Percentiles rank a stretch among this genome's conserved stretches.
Conservation (phyloP, 2,888 invertebrate genomes). For the Argyra leucocephala region DNA sequence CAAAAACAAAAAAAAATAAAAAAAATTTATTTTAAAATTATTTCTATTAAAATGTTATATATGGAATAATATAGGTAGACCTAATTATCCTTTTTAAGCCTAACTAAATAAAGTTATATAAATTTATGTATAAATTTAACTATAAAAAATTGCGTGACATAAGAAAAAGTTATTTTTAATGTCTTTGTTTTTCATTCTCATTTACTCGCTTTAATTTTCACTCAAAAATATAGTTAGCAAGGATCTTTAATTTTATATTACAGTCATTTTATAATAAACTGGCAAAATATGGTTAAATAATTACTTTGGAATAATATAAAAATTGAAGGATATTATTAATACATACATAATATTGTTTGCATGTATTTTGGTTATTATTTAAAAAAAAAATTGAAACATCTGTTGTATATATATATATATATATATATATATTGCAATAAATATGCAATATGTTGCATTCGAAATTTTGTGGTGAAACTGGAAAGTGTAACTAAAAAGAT, state of each 20-base stretch:
- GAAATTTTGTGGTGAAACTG: background rate
- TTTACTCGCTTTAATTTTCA: no score
- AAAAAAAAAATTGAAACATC: background rate
- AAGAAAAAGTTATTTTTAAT: no score
- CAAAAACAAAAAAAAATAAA: no score
- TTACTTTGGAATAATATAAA: background rate
- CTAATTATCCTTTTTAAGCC: no score
- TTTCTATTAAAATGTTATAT: no score
- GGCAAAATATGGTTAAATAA: background rate
- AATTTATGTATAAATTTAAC: no score
- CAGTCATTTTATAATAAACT: conserved; percentile 11
- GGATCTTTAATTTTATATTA: background rate
- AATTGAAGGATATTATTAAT: background rate
- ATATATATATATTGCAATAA: background rate
- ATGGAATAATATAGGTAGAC: no score
- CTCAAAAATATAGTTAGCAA: no score
- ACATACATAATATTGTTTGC: background rate
- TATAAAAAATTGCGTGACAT: no score
- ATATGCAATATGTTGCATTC: background rate
- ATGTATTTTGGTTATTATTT: background rate
- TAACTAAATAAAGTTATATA: no score
- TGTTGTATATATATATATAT: background rate
- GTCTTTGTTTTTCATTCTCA: no score
- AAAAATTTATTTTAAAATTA: no score
- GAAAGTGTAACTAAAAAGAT: background rate